Evolutionary conservation across 2,113 vertebrate species (phyloP).

Genomic region (Tachysurus vachellii): DNA sequence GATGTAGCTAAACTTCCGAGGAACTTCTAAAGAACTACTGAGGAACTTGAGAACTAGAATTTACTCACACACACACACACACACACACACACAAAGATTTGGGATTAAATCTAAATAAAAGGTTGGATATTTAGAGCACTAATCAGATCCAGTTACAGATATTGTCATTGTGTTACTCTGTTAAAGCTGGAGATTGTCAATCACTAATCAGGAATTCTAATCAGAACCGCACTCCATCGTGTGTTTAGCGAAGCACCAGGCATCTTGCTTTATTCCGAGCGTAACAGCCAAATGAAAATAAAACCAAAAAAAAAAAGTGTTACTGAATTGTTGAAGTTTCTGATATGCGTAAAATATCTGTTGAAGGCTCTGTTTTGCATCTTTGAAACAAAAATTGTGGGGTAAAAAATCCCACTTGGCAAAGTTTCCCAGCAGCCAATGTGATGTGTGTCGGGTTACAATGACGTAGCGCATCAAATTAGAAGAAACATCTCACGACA

Average conservation of each 20-base stretch:
- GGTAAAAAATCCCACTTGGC: not conserved
- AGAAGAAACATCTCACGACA: slow-evolving; percentile 10
- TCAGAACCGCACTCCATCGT: slow-evolving; percentile 63
- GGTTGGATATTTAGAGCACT: not conserved
- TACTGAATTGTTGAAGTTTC: not conserved
- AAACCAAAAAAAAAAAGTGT: not conserved
- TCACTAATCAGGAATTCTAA: slow-evolving; percentile 61
- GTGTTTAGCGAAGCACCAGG: not conserved
- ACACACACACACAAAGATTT: not conserved
- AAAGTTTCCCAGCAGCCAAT: not conserved
- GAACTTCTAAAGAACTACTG: not conserved
- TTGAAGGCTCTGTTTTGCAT: not conserved
- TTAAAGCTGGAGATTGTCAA: slow-evolving; percentile 54
- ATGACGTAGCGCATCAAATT: slow-evolving; percentile 1
- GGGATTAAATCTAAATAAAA: not conserved
- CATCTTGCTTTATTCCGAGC: not conserved
- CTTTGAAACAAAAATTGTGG: not conserved
- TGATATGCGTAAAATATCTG: not conserved
- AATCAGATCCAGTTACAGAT: not conserved
- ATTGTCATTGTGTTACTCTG: not conserved
- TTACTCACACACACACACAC: not conserved
- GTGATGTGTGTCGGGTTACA: not conserved
- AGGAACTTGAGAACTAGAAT: not conserved
- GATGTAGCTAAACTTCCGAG: not conserved
- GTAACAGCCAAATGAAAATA: not conserved